Percentiles rank a stretch among this genome's conserved stretches.
Evolutionary conservation across 2,797 vertebrate genomes (phyloP).

Genomic region (Tokudaia muenninki): DNA sequence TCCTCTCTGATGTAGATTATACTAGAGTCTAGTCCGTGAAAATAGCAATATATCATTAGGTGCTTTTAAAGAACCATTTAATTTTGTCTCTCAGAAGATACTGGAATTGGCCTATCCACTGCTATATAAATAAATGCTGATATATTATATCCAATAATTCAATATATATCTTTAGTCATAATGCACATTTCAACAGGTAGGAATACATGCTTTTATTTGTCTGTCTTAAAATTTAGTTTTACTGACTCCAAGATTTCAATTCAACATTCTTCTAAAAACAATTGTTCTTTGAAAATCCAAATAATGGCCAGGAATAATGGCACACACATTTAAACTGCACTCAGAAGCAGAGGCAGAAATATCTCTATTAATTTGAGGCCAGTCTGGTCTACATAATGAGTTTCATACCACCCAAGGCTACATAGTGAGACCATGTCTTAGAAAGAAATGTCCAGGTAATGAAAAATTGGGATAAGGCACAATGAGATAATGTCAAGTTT

Average conservation of each 20-base stretch:
- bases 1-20: neutral
- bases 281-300: conserved; percentile 8
- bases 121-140: neutral
- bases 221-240: neutral
- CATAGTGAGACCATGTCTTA: neutral
- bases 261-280: neutral
- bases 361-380: neutral
- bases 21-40: neutral
- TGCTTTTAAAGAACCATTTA: neutral
- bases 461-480: neutral
- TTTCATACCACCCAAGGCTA: neutral
- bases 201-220: neutral
- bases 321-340: neutral
- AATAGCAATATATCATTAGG: neutral
- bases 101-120: neutral
- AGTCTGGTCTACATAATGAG: neutral
- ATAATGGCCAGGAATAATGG: neutral
- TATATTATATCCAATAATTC: neutral
- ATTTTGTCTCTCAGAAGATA: neutral
- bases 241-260: neutral
- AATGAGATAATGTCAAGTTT: neutral
- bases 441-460: neutral
- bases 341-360: neutral
- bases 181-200: neutral
- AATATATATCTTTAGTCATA: neutral